Conservation (phyloP, 2,113 vertebrate genomes). For the Bagarius yarrelli region DNA sequence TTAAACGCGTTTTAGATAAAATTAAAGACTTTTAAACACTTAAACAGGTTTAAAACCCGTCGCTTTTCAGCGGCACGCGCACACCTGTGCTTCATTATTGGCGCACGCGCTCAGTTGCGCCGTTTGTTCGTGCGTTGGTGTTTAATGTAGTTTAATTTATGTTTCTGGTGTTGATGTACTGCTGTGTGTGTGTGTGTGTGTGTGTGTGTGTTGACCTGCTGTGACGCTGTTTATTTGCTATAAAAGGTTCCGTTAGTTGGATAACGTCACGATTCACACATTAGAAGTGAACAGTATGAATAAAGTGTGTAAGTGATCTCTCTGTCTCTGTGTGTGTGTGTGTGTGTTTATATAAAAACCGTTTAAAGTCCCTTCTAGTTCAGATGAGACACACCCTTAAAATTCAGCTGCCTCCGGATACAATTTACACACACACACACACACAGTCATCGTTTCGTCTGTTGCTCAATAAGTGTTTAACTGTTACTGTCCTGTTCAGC, state of each 20-base stretch:
- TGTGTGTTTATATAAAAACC: not conserved
- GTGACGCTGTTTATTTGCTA: not conserved
- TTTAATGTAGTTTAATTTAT: too few species aligned
- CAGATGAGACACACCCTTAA: constrained; percentile 43
- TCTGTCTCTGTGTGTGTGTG: too few species aligned
- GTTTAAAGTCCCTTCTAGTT: not conserved
- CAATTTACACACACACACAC: not conserved
- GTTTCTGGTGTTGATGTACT: not conserved
- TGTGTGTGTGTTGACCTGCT: too few species aligned
- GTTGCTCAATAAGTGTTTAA: not conserved
- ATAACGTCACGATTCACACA: too few species aligned
- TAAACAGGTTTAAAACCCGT: not conserved
- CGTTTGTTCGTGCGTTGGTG: not conserved
- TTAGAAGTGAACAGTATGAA: too few species aligned
- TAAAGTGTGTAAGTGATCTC: too few species aligned
- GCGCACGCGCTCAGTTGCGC: not conserved
- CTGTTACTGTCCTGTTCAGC: not conserved
- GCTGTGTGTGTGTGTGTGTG: not conserved
- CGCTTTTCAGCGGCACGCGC: not conserved
- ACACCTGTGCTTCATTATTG: not conserved
- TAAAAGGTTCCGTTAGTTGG: too few species aligned
- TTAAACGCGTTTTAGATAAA: not conserved
- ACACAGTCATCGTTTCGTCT: not conserved
- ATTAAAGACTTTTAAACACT: too few species aligned
- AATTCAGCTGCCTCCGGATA: constrained; percentile 48